phyloP scores from a whole-genome alignment of 2,888 invertebrate genomes.

The Epicampocera succincta region DNA sequence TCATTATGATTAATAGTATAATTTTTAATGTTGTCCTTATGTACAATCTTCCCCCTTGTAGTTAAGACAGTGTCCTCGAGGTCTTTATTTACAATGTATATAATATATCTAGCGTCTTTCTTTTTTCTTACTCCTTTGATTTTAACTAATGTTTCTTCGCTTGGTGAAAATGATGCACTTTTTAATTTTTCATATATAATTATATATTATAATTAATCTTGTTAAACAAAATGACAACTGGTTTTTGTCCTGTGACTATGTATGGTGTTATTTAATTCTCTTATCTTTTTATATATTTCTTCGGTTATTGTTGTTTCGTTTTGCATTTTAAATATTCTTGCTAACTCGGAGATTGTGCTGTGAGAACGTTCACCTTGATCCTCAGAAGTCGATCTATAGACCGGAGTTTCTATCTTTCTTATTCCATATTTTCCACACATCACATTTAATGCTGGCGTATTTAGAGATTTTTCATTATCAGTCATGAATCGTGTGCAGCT shows the following conservation, averaged over 20 bases:
- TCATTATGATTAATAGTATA: conserved; percentile 9
- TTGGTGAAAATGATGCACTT: conserved; percentile 14
- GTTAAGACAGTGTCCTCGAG: conserved; percentile 28
- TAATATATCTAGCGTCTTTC: conserved; percentile 14
- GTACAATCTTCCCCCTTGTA: not conserved
- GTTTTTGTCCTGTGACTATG: conserved; percentile 43
- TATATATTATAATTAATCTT: conserved; percentile 17
- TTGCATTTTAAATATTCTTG: conserved; percentile 40
- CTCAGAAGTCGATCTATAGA: conserved; percentile 12
- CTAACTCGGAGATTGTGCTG: conserved; percentile 37
- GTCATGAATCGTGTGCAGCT: conserved; percentile 34
- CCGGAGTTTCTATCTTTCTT: conserved; percentile 10
- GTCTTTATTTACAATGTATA: conserved; percentile 20
- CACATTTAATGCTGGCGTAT: conserved; percentile 1
- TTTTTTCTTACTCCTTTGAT: conserved; percentile 28
- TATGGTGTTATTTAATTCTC: conserved; percentile 36
- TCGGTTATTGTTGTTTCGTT: conserved; percentile 22
- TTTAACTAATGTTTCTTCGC: conserved; percentile 27
- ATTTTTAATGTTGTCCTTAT: conserved; percentile 30
- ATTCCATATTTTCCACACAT: conserved; percentile 29
- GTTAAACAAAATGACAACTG: conserved; percentile 14
- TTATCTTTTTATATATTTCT: conserved; percentile 35
- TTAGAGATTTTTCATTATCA: conserved; percentile 33
- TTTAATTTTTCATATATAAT: conserved; percentile 26
- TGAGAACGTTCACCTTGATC: conserved; percentile 39